Evolutionary conservation across 2,797 vertebrate species (phyloP), one percentile per base, ranked within the genome.

Genomic region (Eupleurogrammus muticus): DNA sequence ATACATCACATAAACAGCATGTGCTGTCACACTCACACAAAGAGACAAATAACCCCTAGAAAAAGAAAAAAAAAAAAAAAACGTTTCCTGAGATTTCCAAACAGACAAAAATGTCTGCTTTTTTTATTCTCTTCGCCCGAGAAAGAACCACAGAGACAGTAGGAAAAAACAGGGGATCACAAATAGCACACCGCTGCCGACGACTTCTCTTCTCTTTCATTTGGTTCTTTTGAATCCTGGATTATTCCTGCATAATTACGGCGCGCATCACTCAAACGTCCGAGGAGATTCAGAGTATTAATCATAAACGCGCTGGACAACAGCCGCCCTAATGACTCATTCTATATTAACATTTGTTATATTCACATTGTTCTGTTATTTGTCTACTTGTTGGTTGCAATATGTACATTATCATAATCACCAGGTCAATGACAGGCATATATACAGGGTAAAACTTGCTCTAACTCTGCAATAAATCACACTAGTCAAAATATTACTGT

Each of bases 1-100:
- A 40, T 4, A 58, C 57, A 42, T 63, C 48, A 14, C 57, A 53
- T 42, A 12, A 79, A 54, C 46, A 70, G 55, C 20, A 60, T 73
- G 50, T 49, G 21, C 40, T 63, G 64, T 34, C 60, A 64, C 59
- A 34, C 35, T 14, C 52, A 67, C 7, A 1, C 47, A 28, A 28
- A 28, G 28, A 28, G 3, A 28, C 28, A 28, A 28, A 67, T 54
- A 77, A 66, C 20, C 61, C 63, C 40, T n/a, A n/a, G n/a, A n/a
- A n/a, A n/a, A n/a, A n/a, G n/a, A n/a, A n/a, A n/a, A n/a, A n/a
- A 63, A 38, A 72, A 64, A 77, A 59, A 51, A 20, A 40, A 40
- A 14, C 20, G 20, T 82, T 76, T 65, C 70, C 34, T 53, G 79
- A 70, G 71, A 71, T 60, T 75, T 78, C 66, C 20, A 58, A 67